These are phyloP conservation scores for Entomyzon cyanotis DNA, from an alignment of 2,113 vertebrate genomes.

Conservation along the genomic window DNA sequence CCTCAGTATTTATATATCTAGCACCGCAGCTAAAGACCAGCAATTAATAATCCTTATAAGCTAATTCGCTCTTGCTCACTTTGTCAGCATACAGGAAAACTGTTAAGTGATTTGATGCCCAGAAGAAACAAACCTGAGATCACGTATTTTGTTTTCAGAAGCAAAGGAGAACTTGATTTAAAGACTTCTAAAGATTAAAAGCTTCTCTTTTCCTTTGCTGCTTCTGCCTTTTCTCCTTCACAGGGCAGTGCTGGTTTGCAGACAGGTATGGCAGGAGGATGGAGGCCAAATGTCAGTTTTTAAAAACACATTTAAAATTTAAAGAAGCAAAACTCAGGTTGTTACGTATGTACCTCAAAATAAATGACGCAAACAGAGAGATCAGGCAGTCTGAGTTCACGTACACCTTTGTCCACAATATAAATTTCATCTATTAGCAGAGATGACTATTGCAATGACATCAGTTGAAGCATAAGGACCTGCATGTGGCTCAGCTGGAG, in stretches of 20 bases:
- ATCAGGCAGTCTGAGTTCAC: neutral
- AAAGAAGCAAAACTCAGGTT: neutral
- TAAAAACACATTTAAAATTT: neutral
- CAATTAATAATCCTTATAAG: neutral
- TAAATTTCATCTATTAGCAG: neutral
- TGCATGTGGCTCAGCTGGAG: neutral
- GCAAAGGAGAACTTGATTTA: neutral
- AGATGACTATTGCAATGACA: neutral
- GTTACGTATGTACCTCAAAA: neutral
- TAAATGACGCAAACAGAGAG: neutral
- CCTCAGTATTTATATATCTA: neutral
- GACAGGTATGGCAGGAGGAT: neutral
- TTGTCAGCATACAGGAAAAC: neutral
- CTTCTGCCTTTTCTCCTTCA: neutral
- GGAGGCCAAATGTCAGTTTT: neutral
- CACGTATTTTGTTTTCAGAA: neutral
- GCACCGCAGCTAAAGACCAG: neutral
- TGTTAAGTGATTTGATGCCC: neutral
- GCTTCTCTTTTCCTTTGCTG: neutral
- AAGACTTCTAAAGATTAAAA: neutral
- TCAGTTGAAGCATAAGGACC: neutral
- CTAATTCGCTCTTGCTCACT: neutral
- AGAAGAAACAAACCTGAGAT: neutral
- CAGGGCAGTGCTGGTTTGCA: neutral
- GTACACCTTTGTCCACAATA: neutral